Evolutionary conservation across 2,888 invertebrate genomes (phyloP).

Genomic region (Latrodectus elegans): DNA sequence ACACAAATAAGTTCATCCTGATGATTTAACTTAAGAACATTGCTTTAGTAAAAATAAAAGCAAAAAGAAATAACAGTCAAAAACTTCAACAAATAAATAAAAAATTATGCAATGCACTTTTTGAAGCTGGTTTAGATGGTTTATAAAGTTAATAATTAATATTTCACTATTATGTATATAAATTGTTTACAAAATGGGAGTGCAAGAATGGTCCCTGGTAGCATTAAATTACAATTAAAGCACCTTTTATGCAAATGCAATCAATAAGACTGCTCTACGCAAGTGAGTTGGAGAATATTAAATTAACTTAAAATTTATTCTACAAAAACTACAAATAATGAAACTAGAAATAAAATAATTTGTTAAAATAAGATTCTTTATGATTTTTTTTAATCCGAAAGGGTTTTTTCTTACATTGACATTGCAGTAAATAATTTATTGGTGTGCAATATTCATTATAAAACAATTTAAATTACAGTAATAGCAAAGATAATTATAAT

Average conservation of each 20-base stretch:
- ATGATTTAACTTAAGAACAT: not conserved
- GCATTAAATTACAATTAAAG: conserved; percentile 17
- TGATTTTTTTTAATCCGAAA: too few relatives aligned
- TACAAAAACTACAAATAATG: too few relatives aligned
- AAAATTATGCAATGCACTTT: not conserved
- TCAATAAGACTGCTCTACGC: too few relatives aligned
- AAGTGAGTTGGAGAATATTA: too few relatives aligned
- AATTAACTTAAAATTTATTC: too few relatives aligned
- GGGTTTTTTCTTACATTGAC: too few relatives aligned
- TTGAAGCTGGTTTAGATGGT: not conserved
- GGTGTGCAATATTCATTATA: too few relatives aligned
- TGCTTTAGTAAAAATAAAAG: not conserved
- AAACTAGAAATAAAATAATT: too few relatives aligned
- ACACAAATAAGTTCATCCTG: not conserved
- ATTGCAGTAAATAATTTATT: too few relatives aligned
- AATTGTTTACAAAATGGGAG: not conserved
- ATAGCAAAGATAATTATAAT: too few relatives aligned
- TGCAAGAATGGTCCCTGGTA: conserved; percentile 55
- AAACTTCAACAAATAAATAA: not conserved
- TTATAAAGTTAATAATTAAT: not conserved
- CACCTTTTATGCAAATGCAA: conserved; percentile 14
- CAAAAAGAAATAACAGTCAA: not conserved
- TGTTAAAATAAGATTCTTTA: too few relatives aligned
- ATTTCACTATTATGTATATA: not conserved
- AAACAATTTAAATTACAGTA: too few relatives aligned